These are phyloP conservation scores for Leptodactylus fuscus DNA, from an alignment of 2,113 vertebrate species.

Conservation along the genomic window DNA sequence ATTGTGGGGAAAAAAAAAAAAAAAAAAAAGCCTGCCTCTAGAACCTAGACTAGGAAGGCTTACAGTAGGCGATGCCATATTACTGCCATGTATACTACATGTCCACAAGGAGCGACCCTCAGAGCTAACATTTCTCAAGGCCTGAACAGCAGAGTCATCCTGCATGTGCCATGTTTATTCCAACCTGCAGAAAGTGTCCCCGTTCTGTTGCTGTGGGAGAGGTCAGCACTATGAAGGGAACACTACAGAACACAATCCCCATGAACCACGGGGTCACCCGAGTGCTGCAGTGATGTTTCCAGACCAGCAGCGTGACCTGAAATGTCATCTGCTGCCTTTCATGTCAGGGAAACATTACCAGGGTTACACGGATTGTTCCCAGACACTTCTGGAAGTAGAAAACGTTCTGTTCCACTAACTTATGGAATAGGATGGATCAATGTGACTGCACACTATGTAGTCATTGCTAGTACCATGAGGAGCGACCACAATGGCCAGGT, in stretches of 20 bases:
- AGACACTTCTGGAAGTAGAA: background rate
- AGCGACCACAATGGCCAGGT: no score
- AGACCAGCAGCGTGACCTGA: conserved; percentile 31
- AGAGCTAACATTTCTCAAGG: background rate
- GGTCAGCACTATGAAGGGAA: conserved; percentile 27
- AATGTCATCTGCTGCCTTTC: conserved; percentile 26
- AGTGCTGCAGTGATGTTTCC: conserved; percentile 33
- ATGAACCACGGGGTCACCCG: background rate
- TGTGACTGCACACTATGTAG: background rate
- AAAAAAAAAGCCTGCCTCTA: no score
- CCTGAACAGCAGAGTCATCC: background rate
- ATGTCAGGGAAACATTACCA: conserved; percentile 1
- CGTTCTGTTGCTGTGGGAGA: background rate
- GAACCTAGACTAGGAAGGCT: no score
- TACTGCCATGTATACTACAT: no score
- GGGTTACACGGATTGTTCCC: conserved; percentile 1
- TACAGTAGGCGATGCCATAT: no score
- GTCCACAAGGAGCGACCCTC: no score
- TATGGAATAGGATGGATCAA: background rate
- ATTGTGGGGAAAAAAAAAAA: no score
- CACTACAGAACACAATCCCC: conserved; percentile 16
- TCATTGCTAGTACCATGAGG: no score
- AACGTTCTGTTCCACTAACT: background rate
- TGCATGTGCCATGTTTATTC: background rate
- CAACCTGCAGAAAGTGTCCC: background rate